A percentile compares a stretch with the other conserved stretches of the same genome.
Conservation (phyloP, 1,140 invertebrate species). For the Drosophila tristis region DNA sequence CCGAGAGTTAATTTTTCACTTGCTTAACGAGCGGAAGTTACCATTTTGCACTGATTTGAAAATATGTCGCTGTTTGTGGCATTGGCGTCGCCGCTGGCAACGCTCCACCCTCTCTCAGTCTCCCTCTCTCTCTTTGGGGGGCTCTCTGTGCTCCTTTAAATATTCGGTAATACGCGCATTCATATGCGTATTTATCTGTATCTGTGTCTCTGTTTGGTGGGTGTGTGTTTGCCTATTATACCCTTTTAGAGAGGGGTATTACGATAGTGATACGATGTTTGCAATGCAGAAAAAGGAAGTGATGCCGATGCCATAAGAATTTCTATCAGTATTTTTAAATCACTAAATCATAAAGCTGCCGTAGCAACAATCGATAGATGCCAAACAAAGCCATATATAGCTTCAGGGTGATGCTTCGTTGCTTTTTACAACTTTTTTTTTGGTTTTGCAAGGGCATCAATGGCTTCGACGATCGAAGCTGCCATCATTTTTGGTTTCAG, state of each 20-base stretch:
- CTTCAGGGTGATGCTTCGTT: background rate
- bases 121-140: background rate
- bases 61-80: constrained; percentile 82
- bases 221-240: constrained; percentile 34
- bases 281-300: no score
- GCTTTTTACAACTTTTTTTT: background rate
- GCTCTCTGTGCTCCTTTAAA: constrained; percentile 41
- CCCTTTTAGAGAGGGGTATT: background rate
- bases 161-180: constrained; percentile 77
- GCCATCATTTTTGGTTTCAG: constrained; percentile 37
- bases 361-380: no score
- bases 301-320: no score
- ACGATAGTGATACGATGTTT: no score
- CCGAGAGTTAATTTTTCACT: constrained; percentile 83
- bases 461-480: no score
- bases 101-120: constrained; percentile 11
- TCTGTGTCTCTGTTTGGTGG: constrained; percentile 21
- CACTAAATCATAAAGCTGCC: no score
- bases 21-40: constrained; percentile 83
- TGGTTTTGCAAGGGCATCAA: background rate
- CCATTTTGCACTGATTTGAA: constrained; percentile 83
- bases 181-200: constrained; percentile 71
- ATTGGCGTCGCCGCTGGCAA: constrained; percentile 65
- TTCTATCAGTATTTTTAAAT: no score
- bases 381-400: no score